Conservation (phyloP, 2,888 invertebrate genomes). For the Lochmaea capreae region DNA sequence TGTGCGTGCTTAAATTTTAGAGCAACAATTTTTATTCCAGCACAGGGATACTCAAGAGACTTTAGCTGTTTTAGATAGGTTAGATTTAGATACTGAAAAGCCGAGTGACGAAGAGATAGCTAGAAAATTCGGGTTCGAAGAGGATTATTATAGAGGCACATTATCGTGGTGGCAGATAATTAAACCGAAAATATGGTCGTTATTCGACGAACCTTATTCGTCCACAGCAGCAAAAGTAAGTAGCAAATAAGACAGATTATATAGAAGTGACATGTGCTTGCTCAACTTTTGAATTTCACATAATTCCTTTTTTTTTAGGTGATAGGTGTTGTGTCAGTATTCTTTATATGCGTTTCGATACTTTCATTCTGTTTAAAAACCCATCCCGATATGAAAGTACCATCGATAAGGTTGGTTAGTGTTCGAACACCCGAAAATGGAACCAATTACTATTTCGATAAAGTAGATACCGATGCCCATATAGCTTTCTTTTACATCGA, state of each 20-base stretch:
- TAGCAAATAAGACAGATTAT: not conserved
- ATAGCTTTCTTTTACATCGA: slow-evolving; percentile 98
- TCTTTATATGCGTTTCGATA: slow-evolving; percentile 99
- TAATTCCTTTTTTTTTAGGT: slow-evolving; percentile 76
- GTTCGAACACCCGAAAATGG: slow-evolving; percentile 81
- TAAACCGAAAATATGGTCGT: slow-evolving; percentile 98
- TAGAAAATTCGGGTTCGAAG: slow-evolving; percentile 96
- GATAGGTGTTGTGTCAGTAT: slow-evolving; percentile 97
- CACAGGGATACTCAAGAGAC: slow-evolving; percentile 99
- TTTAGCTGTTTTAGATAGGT: slow-evolving; percentile 93
- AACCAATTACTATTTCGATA: slow-evolving; percentile 87
- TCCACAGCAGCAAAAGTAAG: slow-evolving; percentile 95
- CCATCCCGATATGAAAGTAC: slow-evolving; percentile 97
- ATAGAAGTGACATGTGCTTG: no score
- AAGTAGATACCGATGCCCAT: slow-evolving; percentile 94
- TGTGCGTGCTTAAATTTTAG: no score
- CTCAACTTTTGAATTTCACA: not conserved
- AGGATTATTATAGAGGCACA: slow-evolving; percentile 91
- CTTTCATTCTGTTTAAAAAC: slow-evolving; percentile 99
- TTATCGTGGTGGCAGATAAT: slow-evolving; percentile 96
- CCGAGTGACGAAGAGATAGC: slow-evolving; percentile 98
- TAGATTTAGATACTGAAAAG: slow-evolving; percentile 98
- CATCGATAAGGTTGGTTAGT: slow-evolving; percentile 84
- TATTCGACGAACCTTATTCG: slow-evolving; percentile 99
- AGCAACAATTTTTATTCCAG: slow-evolving; percentile 65